A percentile compares a stretch with the other conserved stretches of the same genome.
phyloP scores from a whole-genome alignment of 2,888 invertebrate species.

The Hydropsyche betteni region DNA sequence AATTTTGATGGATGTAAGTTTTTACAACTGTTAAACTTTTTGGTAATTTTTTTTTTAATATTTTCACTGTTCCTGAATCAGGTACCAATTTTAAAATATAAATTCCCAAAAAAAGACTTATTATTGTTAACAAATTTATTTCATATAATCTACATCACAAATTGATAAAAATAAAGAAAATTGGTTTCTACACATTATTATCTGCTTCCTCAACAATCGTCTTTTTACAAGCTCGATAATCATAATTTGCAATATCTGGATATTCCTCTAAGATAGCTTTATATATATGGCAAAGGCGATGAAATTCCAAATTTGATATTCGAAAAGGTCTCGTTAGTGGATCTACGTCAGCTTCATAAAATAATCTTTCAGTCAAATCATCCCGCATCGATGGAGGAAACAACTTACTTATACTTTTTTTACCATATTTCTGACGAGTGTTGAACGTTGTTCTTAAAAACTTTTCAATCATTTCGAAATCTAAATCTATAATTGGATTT shows the following conservation, averaged over 20 bases:
- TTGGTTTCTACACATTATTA: no score
- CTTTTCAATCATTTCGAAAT: slow-evolving; percentile 89
- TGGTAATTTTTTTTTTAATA: no score
- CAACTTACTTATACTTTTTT: slow-evolving; percentile 74
- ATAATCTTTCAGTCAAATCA: slow-evolving; percentile 74
- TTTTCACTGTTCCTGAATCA: no score
- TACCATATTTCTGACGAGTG: slow-evolving; percentile 85
- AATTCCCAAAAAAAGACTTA: no score
- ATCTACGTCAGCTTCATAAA: slow-evolving; percentile 76
- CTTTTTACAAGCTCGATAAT: slow-evolving; percentile 65
- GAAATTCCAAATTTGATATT: slow-evolving; percentile 81
- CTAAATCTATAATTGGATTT: slow-evolving; percentile 74
- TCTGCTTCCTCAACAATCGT: no score
- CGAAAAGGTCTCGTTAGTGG: slow-evolving; percentile 75
- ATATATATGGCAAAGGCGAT: slow-evolving; percentile 80
- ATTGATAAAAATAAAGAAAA: no score
- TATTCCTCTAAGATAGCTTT: slow-evolving; percentile 73
- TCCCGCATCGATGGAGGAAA: slow-evolving; percentile 77
- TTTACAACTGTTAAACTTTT: no score
- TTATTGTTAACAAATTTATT: no score
- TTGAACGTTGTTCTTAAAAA: slow-evolving; percentile 86
- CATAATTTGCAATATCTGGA: slow-evolving; percentile 73
- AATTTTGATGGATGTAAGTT: no score
- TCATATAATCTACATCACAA: no score
- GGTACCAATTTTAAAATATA: no score